Base-by-base conservation (phyloP, 2,113 vertebrate species). In the Tenebrosternarchus preto region DNA sequence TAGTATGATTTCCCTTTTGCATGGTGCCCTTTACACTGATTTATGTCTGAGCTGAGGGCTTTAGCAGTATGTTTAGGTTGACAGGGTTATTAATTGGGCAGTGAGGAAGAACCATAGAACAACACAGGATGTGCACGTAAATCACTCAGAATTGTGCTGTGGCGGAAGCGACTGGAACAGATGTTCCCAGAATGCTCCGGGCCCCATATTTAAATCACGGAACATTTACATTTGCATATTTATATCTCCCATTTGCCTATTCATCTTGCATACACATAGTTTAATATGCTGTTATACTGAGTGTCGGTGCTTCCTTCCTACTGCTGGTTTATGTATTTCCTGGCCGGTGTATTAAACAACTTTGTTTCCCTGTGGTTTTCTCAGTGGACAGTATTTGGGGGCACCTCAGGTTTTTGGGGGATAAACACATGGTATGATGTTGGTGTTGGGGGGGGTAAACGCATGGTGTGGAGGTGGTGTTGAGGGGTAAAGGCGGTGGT, bases 71-170 rank as follows among this genome's bases (percentile, higher is more conserved):
- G 61, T 83, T 77, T 43, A 61, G 53, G 56, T 66, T 81, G 76
- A 84, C 73, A 72, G 76, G 59, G 72, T 80, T 82, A 85, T 86
- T 86, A 85, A 83, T 80, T 82, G 73, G 74, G 59, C 66, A 36
- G 57, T 20, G 46, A 31, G 29, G 71, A 80, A 71, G 78, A 64
- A 55, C 36, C 15, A 72, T 73, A 79, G 64, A 50, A 78, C 82
- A 82, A 80, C 82, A 82, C 77, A 82, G 81, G 70, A 79, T 82
- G 72, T n/a, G 31, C 24, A 39, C 20, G 64, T 71, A 73, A 77
- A 78, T 73, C 64, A n/a, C 59, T 60, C 66, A 56, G 83, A 61
- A 56, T 36, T 31, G 43, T 77, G 68, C 60, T 70, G 22, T 43
- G 71, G 82, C 11, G 29, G 29, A 72, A 72, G 64, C 71, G 24